Conservation (phyloP, 2,888 invertebrate genomes). For the Epinotia ramella region DNA sequence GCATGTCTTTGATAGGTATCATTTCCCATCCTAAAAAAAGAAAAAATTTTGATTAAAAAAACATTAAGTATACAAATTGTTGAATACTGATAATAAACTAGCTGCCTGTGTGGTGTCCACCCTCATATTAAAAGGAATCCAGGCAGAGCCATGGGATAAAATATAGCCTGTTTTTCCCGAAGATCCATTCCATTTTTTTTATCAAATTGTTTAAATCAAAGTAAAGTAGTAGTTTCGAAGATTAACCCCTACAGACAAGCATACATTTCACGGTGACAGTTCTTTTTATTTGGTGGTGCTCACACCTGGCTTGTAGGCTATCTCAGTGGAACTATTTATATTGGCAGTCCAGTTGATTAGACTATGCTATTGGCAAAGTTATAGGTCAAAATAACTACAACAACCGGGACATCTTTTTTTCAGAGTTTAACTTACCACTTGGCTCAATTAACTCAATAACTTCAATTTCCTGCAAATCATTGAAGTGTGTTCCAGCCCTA, state of each 20-base stretch:
- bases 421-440: constrained; percentile 84
- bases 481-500: constrained; percentile 97
- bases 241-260: too few species aligned
- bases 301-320: neutral
- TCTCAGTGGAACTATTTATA: neutral
- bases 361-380: neutral
- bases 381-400: neutral
- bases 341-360: neutral
- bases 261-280: too few species aligned
- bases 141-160: too few species aligned
- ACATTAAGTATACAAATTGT: too few species aligned
- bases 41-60: neutral
- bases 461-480: constrained; percentile 98
- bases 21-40: constrained; percentile 94
- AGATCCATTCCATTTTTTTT: too few species aligned
- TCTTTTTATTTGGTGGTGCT: neutral
- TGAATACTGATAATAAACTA: too few species aligned
- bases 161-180: too few species aligned
- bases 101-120: too few species aligned
- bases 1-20: constrained; percentile 95
- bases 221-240: too few species aligned
- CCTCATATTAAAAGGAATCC: too few species aligned
- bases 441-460: constrained; percentile 97
- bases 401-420: neutral
- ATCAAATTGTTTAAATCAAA: too few species aligned